phyloP scores from a whole-genome alignment of 1,140 invertebrate genomes.

The Drosophila rhopaloa region DNA sequence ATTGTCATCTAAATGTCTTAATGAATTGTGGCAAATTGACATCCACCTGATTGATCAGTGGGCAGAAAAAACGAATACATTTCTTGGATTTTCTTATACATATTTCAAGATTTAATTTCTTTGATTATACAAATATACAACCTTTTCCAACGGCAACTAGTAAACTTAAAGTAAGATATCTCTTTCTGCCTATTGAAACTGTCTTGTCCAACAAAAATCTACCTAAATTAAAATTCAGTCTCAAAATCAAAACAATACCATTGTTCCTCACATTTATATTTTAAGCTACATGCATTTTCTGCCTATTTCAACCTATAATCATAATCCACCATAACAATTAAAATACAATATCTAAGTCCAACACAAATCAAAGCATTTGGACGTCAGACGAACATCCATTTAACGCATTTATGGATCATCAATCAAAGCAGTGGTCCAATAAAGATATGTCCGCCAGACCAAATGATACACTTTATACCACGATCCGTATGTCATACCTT shows the following conservation, averaged over 20 bases:
- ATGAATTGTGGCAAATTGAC: slow-evolving; percentile 1
- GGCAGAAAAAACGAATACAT: neutral
- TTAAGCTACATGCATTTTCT: too few species aligned
- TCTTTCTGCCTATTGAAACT: too few species aligned
- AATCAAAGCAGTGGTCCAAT: slow-evolving; percentile 17
- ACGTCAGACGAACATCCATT: slow-evolving; percentile 19
- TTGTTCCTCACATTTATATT: too few species aligned
- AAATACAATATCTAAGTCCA: slow-evolving; percentile 2
- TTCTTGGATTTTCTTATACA: neutral
- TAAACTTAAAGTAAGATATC: too few species aligned
- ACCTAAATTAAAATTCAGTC: too few species aligned
- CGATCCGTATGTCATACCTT: slow-evolving; percentile 9
- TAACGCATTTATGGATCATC: slow-evolving; percentile 38
- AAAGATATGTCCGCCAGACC: slow-evolving; percentile 6
- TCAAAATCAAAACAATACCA: too few species aligned
- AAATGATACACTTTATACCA: slow-evolving; percentile 18
- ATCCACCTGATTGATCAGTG: neutral
- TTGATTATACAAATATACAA: too few species aligned
- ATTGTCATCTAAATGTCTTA: slow-evolving; percentile 3
- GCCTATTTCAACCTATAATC: neutral
- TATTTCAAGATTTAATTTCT: too few species aligned
- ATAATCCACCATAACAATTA: slow-evolving; percentile 8
- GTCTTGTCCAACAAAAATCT: too few species aligned
- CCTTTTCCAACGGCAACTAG: too few species aligned
- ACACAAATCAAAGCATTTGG: slow-evolving; percentile 26